These are phyloP conservation scores for Agelastica alni DNA, from an alignment of 2,888 invertebrate species.

Conservation along the genomic window DNA sequence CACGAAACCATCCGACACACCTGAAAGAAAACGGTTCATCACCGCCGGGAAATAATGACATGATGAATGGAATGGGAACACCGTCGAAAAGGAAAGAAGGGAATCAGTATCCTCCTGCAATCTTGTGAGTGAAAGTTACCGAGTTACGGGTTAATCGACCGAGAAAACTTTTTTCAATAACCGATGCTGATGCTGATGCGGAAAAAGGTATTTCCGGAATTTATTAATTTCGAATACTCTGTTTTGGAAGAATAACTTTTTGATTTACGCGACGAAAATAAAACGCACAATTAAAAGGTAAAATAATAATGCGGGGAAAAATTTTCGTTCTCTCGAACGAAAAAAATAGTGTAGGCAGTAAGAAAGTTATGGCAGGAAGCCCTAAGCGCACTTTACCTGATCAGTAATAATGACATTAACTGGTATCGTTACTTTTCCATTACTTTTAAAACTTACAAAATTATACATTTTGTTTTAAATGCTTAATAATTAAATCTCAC, in stretches of 20 bases:
- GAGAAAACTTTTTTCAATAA: conserved; percentile 19
- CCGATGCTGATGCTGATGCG: background rate
- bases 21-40: conserved; percentile 11
- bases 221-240: background rate
- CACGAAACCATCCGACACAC: background rate
- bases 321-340: too few species aligned
- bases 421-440: too few species aligned
- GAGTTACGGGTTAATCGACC: conserved; percentile 16
- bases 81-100: conserved; percentile 3
- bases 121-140: conserved; percentile 14
- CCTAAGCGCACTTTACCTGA: too few species aligned
- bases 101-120: conserved; percentile 8
- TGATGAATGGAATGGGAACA: conserved; percentile 11
- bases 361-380: too few species aligned
- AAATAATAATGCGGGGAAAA: too few species aligned
- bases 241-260: background rate
- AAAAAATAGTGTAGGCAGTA: too few species aligned
- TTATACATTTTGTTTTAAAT: too few species aligned
- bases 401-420: too few species aligned
- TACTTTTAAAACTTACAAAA: too few species aligned
- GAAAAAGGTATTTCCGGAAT: conserved; percentile 4
- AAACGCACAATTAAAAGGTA: background rate
- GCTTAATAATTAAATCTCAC: too few species aligned
- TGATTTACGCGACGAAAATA: background rate
- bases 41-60: conserved; percentile 7